Evolutionary conservation across 92 coral and sea anemone genomes (phyloP).

Genomic region (Phenganax marumi): DNA sequence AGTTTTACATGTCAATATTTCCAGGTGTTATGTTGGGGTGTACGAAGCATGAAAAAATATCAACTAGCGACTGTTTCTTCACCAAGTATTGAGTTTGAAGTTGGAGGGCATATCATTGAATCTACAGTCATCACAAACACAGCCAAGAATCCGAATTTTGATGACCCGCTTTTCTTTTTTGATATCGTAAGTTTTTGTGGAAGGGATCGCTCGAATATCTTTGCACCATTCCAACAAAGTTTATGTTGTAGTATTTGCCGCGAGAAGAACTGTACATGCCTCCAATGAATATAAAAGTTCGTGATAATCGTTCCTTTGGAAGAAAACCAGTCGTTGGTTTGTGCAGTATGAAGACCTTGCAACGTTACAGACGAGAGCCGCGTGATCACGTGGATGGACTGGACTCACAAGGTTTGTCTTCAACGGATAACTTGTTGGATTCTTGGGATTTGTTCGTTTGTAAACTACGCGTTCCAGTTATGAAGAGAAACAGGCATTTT

Average conservation of each 20-base stretch:
- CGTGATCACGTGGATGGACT: conserved; percentile 69
- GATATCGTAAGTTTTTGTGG: conserved; percentile 73
- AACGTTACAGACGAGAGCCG: conserved; percentile 81
- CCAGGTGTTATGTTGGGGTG: conserved; percentile 98
- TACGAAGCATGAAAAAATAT: conserved; percentile 94
- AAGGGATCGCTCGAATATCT: not conserved
- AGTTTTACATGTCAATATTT: not conserved
- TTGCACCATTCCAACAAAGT: not conserved
- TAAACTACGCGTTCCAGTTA: too few relatives aligned
- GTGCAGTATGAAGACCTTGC: conserved; percentile 79
- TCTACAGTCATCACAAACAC: conserved; percentile 95
- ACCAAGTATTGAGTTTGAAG: conserved; percentile 95
- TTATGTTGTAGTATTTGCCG: conserved; percentile 72
- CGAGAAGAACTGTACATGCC: conserved; percentile 97
- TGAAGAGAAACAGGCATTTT: too few relatives aligned
- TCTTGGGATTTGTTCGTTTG: not conserved
- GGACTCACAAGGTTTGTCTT: conserved; percentile 58
- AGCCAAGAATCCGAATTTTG: conserved; percentile 93
- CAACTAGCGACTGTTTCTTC: conserved; percentile 96
- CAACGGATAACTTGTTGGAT: not conserved
- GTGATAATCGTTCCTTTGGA: conserved; percentile 98
- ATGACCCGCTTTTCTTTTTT: conserved; percentile 95
- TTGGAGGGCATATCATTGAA: conserved; percentile 94
- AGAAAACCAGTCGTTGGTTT: conserved; percentile 93
- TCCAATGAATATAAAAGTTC: conserved; percentile 98